Evolutionary conservation across 2,797 vertebrate genomes (phyloP), one percentile per base, ranked within the genome.

Genomic region (Hirundo rustica): DNA sequence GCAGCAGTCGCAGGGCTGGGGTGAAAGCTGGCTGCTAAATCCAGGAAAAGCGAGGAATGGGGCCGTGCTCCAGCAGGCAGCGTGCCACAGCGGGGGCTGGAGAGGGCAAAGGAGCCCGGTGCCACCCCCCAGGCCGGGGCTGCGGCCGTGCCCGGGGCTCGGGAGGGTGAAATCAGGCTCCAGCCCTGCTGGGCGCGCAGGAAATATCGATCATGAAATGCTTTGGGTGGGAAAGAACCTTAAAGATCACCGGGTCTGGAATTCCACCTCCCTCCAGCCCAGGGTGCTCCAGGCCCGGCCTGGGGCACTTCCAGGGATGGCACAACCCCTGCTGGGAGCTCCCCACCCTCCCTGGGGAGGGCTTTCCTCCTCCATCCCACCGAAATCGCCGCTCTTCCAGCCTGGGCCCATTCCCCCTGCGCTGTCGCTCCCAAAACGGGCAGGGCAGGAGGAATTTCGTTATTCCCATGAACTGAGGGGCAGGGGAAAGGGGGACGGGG

Each of bases 121-220:
- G 27, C 13, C 54, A 23, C 10, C 5, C 9, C 66, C 64, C 62
- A 29, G 60, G 1, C 7, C 0, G 2, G 40, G 23, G 79, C 16
- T n/a, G 64, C 1, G 32, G n/a, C n/a, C 5, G 9, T 11, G 50
- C 21, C 6, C 11, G 12, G 29, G 11, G 68, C 70, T 30, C 3
- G 3, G 5, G 2, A 10, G 47, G 57, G 76, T 23, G 13, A 25
- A 25, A 57, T 16, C n/a, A 34, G 32, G n/a, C 22, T 58, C 44
- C 65, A 10, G 4, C 55, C 36, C 62, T 25, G 34, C 3, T 26
- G 38, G 44, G 51, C 7, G 23, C 36, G 51, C 16, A 0, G 16
- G 7, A 32, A 21, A 47, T 2, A 4, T 4, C 5, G 5, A 3
- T 2, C 15, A 4, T 5, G 0, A n/a, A 34, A 16, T 19, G 40